Evolutionary conservation across 2,888 invertebrate species (phyloP).

Genomic region (Catocala fraxini): DNA sequence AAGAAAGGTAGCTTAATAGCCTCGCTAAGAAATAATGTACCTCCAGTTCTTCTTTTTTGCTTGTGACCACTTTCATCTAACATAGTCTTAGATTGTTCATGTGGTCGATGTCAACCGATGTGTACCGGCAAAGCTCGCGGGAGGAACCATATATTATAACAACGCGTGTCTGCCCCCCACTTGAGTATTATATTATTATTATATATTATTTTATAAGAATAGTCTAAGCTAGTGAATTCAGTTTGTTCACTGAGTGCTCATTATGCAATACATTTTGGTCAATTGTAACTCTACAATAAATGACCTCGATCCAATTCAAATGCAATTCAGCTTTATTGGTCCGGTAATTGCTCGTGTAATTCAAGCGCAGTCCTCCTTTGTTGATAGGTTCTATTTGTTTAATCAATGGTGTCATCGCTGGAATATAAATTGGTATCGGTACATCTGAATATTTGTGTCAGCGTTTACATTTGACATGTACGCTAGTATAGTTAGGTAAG

Average conservation of each 20-base stretch:
- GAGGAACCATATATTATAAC: no score
- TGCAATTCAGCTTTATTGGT: conserved; percentile 19
- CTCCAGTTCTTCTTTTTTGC: no score
- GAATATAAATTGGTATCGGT: conserved; percentile 2
- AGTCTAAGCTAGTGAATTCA: background rate
- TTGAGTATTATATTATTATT: no score
- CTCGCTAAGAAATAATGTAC: no score
- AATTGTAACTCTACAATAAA: conserved; percentile 15
- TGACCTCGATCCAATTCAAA: conserved; percentile 19
- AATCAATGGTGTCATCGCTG: conserved; percentile 16
- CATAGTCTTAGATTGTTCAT: no score
- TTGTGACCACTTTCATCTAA: no score
- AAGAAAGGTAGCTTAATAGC: no score
- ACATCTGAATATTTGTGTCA: background rate
- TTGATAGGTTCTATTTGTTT: conserved; percentile 18
- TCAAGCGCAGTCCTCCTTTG: conserved; percentile 9
- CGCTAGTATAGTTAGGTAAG: no score
- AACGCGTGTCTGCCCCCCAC: no score
- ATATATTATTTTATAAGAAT: no score
- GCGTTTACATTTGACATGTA: background rate
- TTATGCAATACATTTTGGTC: conserved; percentile 12
- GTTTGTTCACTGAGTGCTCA: background rate
- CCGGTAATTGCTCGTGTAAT: conserved; percentile 13
- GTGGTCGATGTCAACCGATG: no score
- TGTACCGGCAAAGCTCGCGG: no score